A percentile compares a stretch with the other conserved stretches of the same genome.
These are phyloP conservation scores for Melospiza melodia DNA, from an alignment of 2,113 vertebrate species.

Conservation along the genomic window DNA sequence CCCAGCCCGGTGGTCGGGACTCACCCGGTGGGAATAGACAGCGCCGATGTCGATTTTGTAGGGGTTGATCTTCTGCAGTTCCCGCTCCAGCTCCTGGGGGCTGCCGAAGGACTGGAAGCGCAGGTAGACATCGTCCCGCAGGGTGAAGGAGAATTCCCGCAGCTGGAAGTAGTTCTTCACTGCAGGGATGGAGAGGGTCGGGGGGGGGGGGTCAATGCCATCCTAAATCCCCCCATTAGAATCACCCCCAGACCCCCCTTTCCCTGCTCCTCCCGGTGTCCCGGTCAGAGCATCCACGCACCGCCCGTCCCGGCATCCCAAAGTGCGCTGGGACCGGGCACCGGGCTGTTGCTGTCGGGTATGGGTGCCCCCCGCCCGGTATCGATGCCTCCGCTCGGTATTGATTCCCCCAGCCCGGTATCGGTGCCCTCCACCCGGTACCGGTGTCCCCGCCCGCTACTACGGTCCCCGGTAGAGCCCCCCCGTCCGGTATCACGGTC, in stretches of 20 bases:
- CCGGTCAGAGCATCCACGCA: not conserved
- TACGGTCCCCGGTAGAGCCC: no score
- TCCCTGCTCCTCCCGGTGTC: not conserved
- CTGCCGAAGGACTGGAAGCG: constrained; percentile 92
- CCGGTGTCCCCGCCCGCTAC: no score
- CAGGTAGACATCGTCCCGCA: constrained; percentile 94
- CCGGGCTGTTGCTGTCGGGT: not conserved
- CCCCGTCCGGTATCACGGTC: no score
- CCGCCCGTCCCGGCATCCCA: not conserved
- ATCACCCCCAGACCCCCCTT: not conserved
- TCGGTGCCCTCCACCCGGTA: no score
- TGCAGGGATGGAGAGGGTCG: not conserved
- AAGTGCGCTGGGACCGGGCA: not conserved
- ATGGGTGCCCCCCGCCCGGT: not conserved
- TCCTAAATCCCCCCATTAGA: not conserved
- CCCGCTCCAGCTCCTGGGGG: constrained; percentile 91
- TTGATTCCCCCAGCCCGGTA: no score
- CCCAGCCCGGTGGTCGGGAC: fast-evolving
- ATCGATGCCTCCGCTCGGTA: not conserved
- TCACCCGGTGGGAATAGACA: constrained; percentile 90
- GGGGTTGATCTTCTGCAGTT: constrained; percentile 91
- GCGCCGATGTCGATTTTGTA: constrained; percentile 97
- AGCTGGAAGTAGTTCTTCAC: constrained; percentile 93
- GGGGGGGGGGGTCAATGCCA: no score
- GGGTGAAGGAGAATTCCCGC: constrained; percentile 95